Percentiles rank a stretch among this genome's conserved stretches.
Evolutionary conservation across 2,888 invertebrate genomes (phyloP).

Genomic region (Cyclophora punctaria): DNA sequence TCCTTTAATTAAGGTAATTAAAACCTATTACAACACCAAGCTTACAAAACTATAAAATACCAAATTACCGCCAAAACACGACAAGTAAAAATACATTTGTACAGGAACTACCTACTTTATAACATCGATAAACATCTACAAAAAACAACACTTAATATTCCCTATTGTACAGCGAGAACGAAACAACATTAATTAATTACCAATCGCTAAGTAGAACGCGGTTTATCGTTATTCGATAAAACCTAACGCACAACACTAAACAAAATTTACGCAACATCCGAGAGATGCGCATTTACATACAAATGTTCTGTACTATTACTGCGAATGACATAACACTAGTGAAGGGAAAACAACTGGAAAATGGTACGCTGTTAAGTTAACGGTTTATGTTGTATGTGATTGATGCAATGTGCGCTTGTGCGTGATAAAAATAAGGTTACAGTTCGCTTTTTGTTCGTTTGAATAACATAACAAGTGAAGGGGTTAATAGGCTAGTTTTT

Average conservation of each 20-base stretch:
- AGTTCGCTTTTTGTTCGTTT: slow-evolving; percentile 16
- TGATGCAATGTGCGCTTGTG: slow-evolving; percentile 27
- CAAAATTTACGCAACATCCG: slow-evolving; percentile 23
- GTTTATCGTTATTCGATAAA: not conserved
- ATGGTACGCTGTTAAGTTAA: slow-evolving; percentile 30
- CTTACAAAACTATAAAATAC: too few relatives aligned
- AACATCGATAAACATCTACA: too few relatives aligned
- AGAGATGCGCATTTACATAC: slow-evolving; percentile 29
- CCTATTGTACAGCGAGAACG: too few relatives aligned
- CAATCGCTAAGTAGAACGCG: too few relatives aligned
- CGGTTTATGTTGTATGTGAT: slow-evolving; percentile 29
- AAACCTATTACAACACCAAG: too few relatives aligned
- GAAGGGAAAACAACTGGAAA: slow-evolving; percentile 31
- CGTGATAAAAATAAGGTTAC: slow-evolving; percentile 21
- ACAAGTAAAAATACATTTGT: too few relatives aligned
- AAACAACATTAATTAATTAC: too few relatives aligned
- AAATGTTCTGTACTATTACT: slow-evolving; percentile 30
- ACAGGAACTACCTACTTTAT: too few relatives aligned
- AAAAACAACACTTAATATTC: too few relatives aligned
- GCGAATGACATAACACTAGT: slow-evolving; percentile 31
- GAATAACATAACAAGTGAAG: slow-evolving; percentile 15
- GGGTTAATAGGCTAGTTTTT: not conserved
- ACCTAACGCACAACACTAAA: slow-evolving; percentile 11
- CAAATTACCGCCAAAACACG: too few relatives aligned
- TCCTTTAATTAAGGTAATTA: too few relatives aligned